Evolutionary conservation across 1,140 invertebrate genomes (phyloP).

Genomic region (silkworm (Bombyx mori)): DNA sequence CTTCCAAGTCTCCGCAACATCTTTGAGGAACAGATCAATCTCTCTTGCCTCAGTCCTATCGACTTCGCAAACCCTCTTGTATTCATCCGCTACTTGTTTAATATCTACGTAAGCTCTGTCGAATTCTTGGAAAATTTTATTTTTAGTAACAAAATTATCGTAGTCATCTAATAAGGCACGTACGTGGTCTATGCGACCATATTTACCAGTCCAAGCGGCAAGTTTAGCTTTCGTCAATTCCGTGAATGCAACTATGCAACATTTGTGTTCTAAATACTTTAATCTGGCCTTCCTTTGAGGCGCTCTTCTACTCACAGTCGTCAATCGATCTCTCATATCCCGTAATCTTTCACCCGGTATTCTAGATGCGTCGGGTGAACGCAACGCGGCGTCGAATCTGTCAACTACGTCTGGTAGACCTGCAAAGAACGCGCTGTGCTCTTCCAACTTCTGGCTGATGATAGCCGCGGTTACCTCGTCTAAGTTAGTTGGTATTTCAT

Average conservation of each 20-base stretch:
- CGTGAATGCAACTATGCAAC: constrained; percentile 91
- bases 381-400: constrained; percentile 80
- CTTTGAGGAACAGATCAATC: constrained; percentile 88
- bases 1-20: constrained; percentile 91
- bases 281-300: constrained; percentile 84
- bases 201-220: constrained; percentile 90
- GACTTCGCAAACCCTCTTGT: constrained; percentile 88
- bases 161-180: constrained; percentile 90
- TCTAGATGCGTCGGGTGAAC: constrained; percentile 73
- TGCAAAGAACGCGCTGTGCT: constrained; percentile 91
- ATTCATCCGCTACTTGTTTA: constrained; percentile 92
- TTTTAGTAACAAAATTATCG: constrained; percentile 90
- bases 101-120: constrained; percentile 93
- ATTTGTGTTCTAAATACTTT: constrained; percentile 93
- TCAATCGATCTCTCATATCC: constrained; percentile 83
- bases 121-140: constrained; percentile 95
- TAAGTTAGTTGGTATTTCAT: constrained; percentile 85
- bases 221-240: constrained; percentile 91
- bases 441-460: constrained; percentile 89
- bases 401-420: constrained; percentile 83
- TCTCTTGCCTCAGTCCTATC: constrained; percentile 82
- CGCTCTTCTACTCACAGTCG: constrained; percentile 79
- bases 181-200: constrained; percentile 87
- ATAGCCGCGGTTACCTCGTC: constrained; percentile 89
- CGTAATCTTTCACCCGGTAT: constrained; percentile 85